Base-by-base conservation (phyloP, 2,888 invertebrate genomes). In the Xanthia togata region DNA sequence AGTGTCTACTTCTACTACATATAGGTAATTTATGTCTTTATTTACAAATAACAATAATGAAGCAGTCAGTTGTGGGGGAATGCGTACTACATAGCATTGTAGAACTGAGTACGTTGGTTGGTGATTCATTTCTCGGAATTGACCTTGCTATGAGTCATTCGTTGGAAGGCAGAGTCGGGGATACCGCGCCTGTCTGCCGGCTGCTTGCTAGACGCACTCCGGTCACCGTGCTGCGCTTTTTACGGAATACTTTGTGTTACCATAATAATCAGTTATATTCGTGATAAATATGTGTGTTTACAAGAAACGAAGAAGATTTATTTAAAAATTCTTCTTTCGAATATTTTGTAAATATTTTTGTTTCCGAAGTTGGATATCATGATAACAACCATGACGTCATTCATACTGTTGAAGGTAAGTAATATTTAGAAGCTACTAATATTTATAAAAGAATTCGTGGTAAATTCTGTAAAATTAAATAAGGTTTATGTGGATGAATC, bases 71-170 rank as follows among this genome's bases (percentile, higher is more conserved):
- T 92, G 92, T 92, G 92, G 92, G 94, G 92, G 95, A 95, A 95
- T 94, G 95, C 93, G 95, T 92, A 93, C 92, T 92, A 95, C 95
- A 90, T 96, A 94, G 90, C 95, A 93, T 96, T 96, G 93, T 96
- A 90, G 95, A 95, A 94, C 94, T 95, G 95, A 95, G 94, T 93
- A 93, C 92, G 92, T 92, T 94, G 96, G 96, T 96, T 94, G 96
- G 96, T 96, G 96, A 96, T 96, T 97, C 96, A 96, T 96, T 96
- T 96, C 96, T 97, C 96, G 96, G 96, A 96, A 96, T 96, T 96
- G 96, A 96, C 96, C 96, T 97, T 96, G 96, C 96, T 94, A 96
- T 97, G 96, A 97, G 96, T 97, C 96, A 97, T 96, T 96, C 96
- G 96, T 90, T 96, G 95, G 95, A 95, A 96, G 96, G 96, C 96